These are phyloP conservation scores for Astropecten irregularis DNA, from an alignment of 53 echinoderm and acorn worm genomes.

Conservation along the genomic window DNA sequence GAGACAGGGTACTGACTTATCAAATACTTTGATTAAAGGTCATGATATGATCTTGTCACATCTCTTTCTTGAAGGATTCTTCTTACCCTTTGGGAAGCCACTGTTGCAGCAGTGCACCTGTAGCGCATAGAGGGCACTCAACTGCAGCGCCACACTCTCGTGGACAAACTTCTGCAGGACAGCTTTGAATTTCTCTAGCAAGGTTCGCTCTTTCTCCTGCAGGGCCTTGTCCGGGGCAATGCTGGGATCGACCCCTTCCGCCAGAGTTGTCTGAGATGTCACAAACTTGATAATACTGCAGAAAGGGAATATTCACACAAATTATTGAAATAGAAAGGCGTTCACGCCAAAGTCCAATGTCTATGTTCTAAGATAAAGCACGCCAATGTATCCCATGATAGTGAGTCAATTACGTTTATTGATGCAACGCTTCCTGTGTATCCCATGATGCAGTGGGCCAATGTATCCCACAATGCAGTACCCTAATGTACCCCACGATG, in stretches of 20 bases:
- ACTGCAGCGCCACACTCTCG: slow-evolving; percentile 78
- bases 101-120: slow-evolving; percentile 86
- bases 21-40: no score
- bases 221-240: slow-evolving; percentile 78
- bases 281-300: slow-evolving; percentile 82
- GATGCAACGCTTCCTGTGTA: no score
- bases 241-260: slow-evolving; percentile 66
- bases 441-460: no score
- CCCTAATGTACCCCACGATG: no score
- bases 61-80: no score
- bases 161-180: slow-evolving; percentile 91
- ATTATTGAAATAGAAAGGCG: background rate
- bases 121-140: slow-evolving; percentile 90
- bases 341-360: no score
- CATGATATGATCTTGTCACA: no score
- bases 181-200: slow-evolving; percentile 85
- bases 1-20: no score
- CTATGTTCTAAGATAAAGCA: no score
- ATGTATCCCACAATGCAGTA: no score
- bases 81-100: slow-evolving; percentile 91
- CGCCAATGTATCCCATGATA: no score
- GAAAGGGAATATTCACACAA: background rate
- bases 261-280: slow-evolving; percentile 79
- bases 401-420: no score
- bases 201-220: slow-evolving; percentile 79